phyloP scores from a whole-genome alignment of 2,797 vertebrate species.

The Typhlichthys subterraneus region DNA sequence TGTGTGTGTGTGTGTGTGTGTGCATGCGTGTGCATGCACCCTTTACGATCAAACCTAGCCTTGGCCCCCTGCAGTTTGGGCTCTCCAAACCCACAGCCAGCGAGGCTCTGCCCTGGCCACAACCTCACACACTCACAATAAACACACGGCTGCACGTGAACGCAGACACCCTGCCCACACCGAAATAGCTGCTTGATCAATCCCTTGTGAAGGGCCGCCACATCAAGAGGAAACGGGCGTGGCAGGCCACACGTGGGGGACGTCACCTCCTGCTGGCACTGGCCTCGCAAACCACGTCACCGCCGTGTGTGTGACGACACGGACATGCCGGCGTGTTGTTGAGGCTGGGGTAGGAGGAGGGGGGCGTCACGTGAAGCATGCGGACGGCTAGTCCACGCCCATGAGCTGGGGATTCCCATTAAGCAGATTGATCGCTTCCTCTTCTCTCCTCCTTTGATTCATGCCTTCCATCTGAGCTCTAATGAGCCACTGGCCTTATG shows the following conservation, averaged over 20 bases:
- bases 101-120: slow-evolving; percentile 43
- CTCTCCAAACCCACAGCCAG: slow-evolving; percentile 47
- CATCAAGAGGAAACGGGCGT: slow-evolving; percentile 79
- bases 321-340: slow-evolving; percentile 55
- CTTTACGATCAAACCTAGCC: slow-evolving; percentile 52
- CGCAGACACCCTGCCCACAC: slow-evolving; percentile 35
- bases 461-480: slow-evolving; percentile 81
- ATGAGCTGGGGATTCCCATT: slow-evolving; percentile 80
- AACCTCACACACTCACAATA: slow-evolving; percentile 56
- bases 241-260: slow-evolving; percentile 66
- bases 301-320: slow-evolving; percentile 28
- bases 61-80: slow-evolving; percentile 60
- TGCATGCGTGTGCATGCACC: background rate
- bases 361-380: slow-evolving; percentile 61
- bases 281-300: slow-evolving; percentile 58
- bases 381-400: slow-evolving; percentile 68
- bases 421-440: slow-evolving; percentile 85
- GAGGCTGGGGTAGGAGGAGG: slow-evolving; percentile 75
- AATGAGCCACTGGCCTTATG: slow-evolving; percentile 82
- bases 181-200: slow-evolving; percentile 49
- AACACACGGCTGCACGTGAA: slow-evolving; percentile 49
- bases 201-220: slow-evolving; percentile 71
- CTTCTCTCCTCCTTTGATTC: slow-evolving; percentile 80
- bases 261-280: slow-evolving; percentile 19
- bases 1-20: no score